phyloP scores from a whole-genome alignment of 2,888 invertebrate species.

The Ophion ventricosus region DNA sequence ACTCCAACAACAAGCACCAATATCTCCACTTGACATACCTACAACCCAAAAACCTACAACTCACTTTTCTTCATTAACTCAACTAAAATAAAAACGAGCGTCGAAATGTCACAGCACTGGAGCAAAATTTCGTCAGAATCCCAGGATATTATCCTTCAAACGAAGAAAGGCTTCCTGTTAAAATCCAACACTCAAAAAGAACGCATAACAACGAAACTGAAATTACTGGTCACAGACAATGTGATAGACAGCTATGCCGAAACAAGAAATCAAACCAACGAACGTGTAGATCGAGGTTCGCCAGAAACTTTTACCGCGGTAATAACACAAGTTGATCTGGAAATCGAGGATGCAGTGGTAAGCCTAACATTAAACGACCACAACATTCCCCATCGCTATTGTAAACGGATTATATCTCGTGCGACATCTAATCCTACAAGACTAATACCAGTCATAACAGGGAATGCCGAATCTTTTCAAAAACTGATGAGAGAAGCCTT shows the following conservation, averaged over 20 bases:
- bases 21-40: too few species aligned
- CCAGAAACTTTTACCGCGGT: conserved; percentile 38
- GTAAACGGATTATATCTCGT: conserved; percentile 46
- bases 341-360: conserved; percentile 33
- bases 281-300: not conserved
- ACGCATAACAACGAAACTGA: conserved; percentile 3
- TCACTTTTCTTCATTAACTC: conserved; percentile 30
- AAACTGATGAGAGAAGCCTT: conserved; percentile 46
- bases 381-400: conserved; percentile 40
- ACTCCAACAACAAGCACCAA: not conserved
- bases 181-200: conserved; percentile 28
- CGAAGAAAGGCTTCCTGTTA: conserved; percentile 30
- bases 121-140: not conserved
- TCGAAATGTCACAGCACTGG: conserved; percentile 33
- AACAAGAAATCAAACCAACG: not conserved
- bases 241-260: conserved; percentile 33
- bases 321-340: conserved; percentile 27
- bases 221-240: conserved; percentile 20
- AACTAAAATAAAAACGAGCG: conserved; percentile 3
- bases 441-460: too few species aligned
- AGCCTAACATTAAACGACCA: conserved; percentile 9
- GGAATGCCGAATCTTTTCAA: not conserved
- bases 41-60: not conserved
- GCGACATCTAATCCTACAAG: conserved; percentile 6
- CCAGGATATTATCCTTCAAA: conserved; percentile 35